Evolutionary conservation across 2,797 vertebrate species (phyloP), one percentile per base, ranked within the genome.

Genomic region (Ctenosaura bakeri): DNA sequence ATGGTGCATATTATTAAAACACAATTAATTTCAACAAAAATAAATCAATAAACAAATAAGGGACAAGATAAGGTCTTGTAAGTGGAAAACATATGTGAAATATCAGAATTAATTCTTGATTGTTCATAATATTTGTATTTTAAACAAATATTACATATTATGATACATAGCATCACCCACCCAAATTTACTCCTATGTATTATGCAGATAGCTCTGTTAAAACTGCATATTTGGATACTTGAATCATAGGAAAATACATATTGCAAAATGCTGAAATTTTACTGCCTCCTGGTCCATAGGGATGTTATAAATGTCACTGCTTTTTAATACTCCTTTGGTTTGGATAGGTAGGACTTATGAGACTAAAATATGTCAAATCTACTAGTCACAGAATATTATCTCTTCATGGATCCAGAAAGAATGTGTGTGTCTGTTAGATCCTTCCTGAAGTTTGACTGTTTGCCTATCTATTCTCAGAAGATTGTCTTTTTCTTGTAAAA

Each of bases 321-420:
- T 22, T 73, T 73, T 18, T 62, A 73, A 59, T 74, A 62, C 35
- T 81, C 10, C 66, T 22, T 22, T 35, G 26, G 6, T 81, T 69
- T 56, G 16, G 29, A 79, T 46, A 59, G 6, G 18, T n/a, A 46
- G 64, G 52, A 20, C 50, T 50, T 71, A 59, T 56, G 71, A 80
- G 64, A 73, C 26, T 32, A 73, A 52, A 59, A 12, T 46, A 80
- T 80, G 83, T 80, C 64, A 81, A 16, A 88, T 69, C 29, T 32
- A 52, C 29, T 80, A 77, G 62, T 69, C 62, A 88, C 35, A 87
- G 74, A 66, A 38, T 71, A 71, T 88, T 80, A 80, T 22, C 16
- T 66, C 62, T 88, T n/a, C 22, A 18, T 26, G 66, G 76, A 79
- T 50, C 56, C 59, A 66, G 32, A 80, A 62, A 79, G 10, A 86